A percentile compares a stretch with the other conserved stretches of the same genome.
phyloP scores from a whole-genome alignment of 2,888 invertebrate species.

The Melipona beecheii region DNA sequence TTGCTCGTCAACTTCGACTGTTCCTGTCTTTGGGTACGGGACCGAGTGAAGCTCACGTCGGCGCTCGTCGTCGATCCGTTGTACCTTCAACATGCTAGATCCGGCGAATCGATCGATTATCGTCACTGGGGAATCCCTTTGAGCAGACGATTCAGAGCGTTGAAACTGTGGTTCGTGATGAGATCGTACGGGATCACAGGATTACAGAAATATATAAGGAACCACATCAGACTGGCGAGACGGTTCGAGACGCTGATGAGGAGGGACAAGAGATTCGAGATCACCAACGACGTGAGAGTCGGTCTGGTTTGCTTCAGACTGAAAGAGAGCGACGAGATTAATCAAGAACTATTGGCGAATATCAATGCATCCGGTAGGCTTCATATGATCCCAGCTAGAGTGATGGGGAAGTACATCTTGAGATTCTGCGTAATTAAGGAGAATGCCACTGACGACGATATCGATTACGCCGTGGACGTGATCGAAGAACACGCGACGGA shows the following conservation, averaged over 20 bases:
- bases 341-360: slow-evolving; percentile 90
- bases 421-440: slow-evolving; percentile 93
- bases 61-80: slow-evolving; percentile 94
- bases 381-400: slow-evolving; percentile 94
- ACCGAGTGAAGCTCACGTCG: slow-evolving; percentile 90
- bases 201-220: slow-evolving; percentile 92
- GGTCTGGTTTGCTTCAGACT: slow-evolving; percentile 93
- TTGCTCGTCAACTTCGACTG: slow-evolving; percentile 94
- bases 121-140: slow-evolving; percentile 95
- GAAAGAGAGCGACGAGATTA: slow-evolving; percentile 89
- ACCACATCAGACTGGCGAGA: slow-evolving; percentile 92
- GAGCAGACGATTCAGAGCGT: slow-evolving; percentile 92
- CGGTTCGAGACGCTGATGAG: slow-evolving; percentile 89
- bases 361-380: slow-evolving; percentile 93
- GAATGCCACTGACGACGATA: slow-evolving; percentile 90
- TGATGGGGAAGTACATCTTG: slow-evolving; percentile 90
- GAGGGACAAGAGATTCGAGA: slow-evolving; percentile 90
- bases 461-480: slow-evolving; percentile 88
- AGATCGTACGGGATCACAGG: slow-evolving; percentile 93
- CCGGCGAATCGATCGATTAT: slow-evolving; percentile 89
- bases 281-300: slow-evolving; percentile 90
- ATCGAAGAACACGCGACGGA: slow-evolving; percentile 87
- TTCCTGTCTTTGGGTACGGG: slow-evolving; percentile 93
- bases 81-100: slow-evolving; percentile 93
- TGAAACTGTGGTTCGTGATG: slow-evolving; percentile 95